Percentiles rank a stretch among this genome's conserved stretches.
Evolutionary conservation across 2,888 invertebrate species (phyloP).

Genomic region (Herminia tarsipennalis): DNA sequence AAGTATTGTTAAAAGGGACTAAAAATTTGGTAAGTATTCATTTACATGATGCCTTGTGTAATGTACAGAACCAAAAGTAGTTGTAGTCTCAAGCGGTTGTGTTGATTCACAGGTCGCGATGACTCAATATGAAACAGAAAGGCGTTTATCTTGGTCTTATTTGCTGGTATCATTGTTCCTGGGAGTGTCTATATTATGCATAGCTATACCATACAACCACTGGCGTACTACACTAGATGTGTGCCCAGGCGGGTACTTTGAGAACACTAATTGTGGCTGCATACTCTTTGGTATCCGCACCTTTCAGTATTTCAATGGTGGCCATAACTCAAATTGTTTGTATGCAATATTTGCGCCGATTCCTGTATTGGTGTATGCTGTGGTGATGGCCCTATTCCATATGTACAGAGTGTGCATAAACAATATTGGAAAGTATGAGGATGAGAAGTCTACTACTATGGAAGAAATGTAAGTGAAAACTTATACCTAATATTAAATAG

Average conservation of each 20-base stretch:
- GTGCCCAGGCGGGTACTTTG: constrained; percentile 83
- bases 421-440: constrained; percentile 82
- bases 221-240: constrained; percentile 89
- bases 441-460: constrained; percentile 74
- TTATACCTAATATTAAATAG: not conserved
- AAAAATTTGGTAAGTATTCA: too few species aligned
- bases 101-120: constrained; percentile 44
- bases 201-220: constrained; percentile 88
- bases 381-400: constrained; percentile 88
- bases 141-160: constrained; percentile 70
- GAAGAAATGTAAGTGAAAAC: constrained; percentile 76
- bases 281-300: constrained; percentile 88
- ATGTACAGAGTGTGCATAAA: constrained; percentile 89
- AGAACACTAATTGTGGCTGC: constrained; percentile 89
- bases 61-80: too few species aligned
- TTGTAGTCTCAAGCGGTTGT: not conserved
- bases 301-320: constrained; percentile 87
- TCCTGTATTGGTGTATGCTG: constrained; percentile 86
- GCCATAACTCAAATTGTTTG: constrained; percentile 87
- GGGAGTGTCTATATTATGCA: constrained; percentile 72
- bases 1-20: too few species aligned
- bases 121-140: constrained; percentile 77
- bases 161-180: constrained; percentile 61
- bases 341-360: constrained; percentile 89
- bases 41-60: too few species aligned